Percentiles rank a stretch among this genome's conserved stretches.
Evolutionary conservation across 1,140 invertebrate species (phyloP).

Genomic region (Ceratoteleas bidentatus): DNA sequence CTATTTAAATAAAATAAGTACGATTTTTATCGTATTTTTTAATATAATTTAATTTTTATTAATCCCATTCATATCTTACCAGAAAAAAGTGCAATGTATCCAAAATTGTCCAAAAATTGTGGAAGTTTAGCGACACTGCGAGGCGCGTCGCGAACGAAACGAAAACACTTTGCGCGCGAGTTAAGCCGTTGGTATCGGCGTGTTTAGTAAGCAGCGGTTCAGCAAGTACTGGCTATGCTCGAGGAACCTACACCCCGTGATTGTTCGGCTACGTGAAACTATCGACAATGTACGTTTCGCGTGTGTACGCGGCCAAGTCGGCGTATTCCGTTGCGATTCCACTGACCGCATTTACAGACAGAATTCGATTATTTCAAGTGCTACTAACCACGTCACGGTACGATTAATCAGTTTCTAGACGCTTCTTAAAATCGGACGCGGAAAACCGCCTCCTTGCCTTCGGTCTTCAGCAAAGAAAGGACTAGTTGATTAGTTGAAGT

Average conservation of each 20-base stretch:
- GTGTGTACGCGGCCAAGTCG: conserved; percentile 41
- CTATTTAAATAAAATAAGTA: too few relatives aligned
- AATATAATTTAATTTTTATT: too few relatives aligned
- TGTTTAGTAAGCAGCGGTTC: conserved; percentile 64
- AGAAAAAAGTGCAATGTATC: neutral
- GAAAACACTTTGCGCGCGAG: conserved; percentile 8
- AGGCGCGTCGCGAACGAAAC: neutral
- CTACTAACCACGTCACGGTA: conserved; percentile 67
- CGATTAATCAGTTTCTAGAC: conserved; percentile 60
- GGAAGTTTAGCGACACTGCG: neutral
- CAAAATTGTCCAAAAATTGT: neutral
- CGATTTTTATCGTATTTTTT: too few relatives aligned
- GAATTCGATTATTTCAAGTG: conserved; percentile 68
- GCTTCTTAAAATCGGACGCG: conserved; percentile 37
- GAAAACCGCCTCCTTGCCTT: conserved; percentile 7
- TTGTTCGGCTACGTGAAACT: conserved; percentile 66
- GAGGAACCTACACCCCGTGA: conserved; percentile 64
- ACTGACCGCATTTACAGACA: conserved; percentile 63
- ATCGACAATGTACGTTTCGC: conserved; percentile 60
- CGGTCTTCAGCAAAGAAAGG: neutral
- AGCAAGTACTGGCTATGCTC: conserved; percentile 64
- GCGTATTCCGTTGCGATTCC: conserved; percentile 56
- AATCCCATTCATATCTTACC: too few relatives aligned
- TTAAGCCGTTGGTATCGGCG: conserved; percentile 33
- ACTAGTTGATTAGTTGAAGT: too few relatives aligned